Evolutionary conservation across 2,888 invertebrate species (phyloP), one percentile per base, ranked within the genome.

Genomic region (Heliconius sara): DNA sequence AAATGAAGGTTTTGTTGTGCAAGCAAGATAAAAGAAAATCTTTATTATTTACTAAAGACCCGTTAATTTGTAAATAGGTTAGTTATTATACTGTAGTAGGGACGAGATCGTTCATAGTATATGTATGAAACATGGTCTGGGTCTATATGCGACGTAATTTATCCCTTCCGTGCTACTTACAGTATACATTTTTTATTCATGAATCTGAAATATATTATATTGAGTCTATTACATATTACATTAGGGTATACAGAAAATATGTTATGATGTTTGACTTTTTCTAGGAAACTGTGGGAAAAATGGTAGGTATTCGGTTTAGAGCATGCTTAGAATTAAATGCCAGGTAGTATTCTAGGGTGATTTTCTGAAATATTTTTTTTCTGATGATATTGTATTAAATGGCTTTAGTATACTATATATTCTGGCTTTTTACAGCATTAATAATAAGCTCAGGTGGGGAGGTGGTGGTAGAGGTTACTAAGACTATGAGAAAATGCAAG

Each of bases 41-140:
- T 47, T 9, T 25, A 47, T 71, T 25, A 52, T 27, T 10, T 65
- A 19, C 2, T 43, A 25, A 63, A 74, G 39, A 19, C 25, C n/a
- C 16, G 39, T 10, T 75, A 75, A 65, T 65, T 75, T 43, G 43
- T 65, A 43, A 75, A 30, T 25, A 25, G 19, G 13, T 43, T 63
- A 75, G 12, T 3, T 43, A 73, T 34, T 27, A 65, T 43, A 75
- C 39, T 25, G 27, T 65, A 65, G 75, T 43, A 13, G 65, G 13
- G 63, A 74, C 39, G 39, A 74, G 22, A 25, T 43, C 57, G 57
- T 19, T 16, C 6, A 19, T 63, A 39, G 63, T 75, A 27, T 22
- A 75, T 65, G 65, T 75, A 65, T 65, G 43, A 22, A 65, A 75
- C 75, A 65, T 75, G 75, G 43, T 65, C 65, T 75, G 75, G 63